Base-by-base conservation (phyloP, 2,113 vertebrate species). In the Nibea coibor region DNA sequence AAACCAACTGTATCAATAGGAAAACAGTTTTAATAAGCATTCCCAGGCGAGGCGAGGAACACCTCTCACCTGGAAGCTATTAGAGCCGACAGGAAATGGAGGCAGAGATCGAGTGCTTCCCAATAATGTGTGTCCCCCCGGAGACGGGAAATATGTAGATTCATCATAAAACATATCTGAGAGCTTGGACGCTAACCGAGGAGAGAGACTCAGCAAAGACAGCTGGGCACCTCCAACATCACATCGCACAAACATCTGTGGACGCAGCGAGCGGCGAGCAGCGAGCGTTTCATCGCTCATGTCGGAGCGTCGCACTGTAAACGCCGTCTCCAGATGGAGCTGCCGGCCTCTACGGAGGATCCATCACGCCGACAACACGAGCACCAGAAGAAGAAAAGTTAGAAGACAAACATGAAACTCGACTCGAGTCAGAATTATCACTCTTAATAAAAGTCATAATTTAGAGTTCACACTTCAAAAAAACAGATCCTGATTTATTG, bases 21-120 rank as follows among this genome's bases (percentile, higher is more conserved):
- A 94, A 94, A 94, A 93, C 90, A 88, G 89, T 89, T 94, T 93
- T 94, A 94, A 94, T 93, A 92, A 92, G 88, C 89, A 81, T 88
- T 92, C 92, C 92, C 91, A 84, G 84, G 91, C 87, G 89, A 69
- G 84, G 63, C 0, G 66, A 87, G 87, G 75, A 92, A 89, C 92
- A 92, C 91, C 93, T 90, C 91, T 93, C 92, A 93, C 93, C 92
- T 94, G 94, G 94, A 94, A 94, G 87, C 92, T 78, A 93, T 95
- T 93, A 93, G 82, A 85, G 77, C 43, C 77, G 80, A 88, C 90
- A 94, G 93, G 94, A 94, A 93, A 86, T 92, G 89, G 90, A 93
- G 86, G 82, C 85, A 87, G 89, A 90, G 88, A 93, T 91, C 66
- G 89, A 93, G 89, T 85, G 88, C 93, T 91, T 92, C 91, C 87